Evolutionary conservation across 2,113 vertebrate genomes (phyloP), one percentile per base, ranked within the genome.

Genomic region (Calonectris borealis): DNA sequence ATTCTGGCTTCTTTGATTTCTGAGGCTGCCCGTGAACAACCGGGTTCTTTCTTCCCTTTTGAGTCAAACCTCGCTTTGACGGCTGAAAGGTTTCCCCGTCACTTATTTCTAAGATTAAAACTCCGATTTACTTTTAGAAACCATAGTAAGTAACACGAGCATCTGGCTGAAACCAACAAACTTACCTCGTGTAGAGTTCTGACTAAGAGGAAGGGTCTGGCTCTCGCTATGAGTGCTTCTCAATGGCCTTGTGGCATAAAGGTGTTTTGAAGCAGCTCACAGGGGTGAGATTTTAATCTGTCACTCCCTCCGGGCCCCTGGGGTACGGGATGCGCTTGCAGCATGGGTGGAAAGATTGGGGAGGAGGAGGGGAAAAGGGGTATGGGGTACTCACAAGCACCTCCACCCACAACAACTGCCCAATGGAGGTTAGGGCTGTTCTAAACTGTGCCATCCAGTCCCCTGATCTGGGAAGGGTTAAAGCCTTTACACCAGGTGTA

Each of bases 41-140:
- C 0, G 0, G 6, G 66, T 58, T 89, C 94, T 94, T 94, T 94
- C 82, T 95, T 90, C 64, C 73, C 78, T 89, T 95, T 77, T 79
- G 89, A 92, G 86, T 93, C 78, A 96, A 96, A 62, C 32, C 85
- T 96, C 4, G 1, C 66, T 93, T 88, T 81, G 76, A 68, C 11
- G 5, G 42, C 72, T 82, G 79, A 72, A 90, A 93, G 86, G 54
- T 80, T 95, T 96, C 71, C 58, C 81, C 70, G 25, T 72, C 38
- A 24, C 70, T 93, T 82, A 62, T 87, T 91, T 96, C 81, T 93
- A 88, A 90, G 69, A 84, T 89, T 90, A 93, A 97, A 93, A 87
- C 84, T 80, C 83, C 2, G 32, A 51, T 89, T 92, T 83, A 54
- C n/a, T 94, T 89, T 95, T 72, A 94, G 95, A 90, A 94, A 93